Percentiles rank a stretch among this genome's conserved stretches.
Conservation (phyloP, 2,888 invertebrate genomes). For the Portevinia maculata region DNA sequence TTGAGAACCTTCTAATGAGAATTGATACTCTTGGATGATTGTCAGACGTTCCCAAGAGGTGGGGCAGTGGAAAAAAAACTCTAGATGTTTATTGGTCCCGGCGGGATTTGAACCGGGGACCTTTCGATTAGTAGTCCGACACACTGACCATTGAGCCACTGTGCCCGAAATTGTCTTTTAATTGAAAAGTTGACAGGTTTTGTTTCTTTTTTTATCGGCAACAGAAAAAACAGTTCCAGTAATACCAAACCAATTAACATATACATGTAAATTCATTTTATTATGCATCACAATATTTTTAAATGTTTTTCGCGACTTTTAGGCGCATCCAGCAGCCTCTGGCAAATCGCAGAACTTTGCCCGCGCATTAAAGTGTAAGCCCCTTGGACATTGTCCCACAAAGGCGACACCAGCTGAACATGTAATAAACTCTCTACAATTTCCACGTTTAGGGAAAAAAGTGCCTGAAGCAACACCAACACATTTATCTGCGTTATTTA, state of each 20-base stretch:
- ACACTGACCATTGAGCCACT: no score
- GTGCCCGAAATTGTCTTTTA: no score
- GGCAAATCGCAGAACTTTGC: slow-evolving; percentile 34
- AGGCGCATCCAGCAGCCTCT: slow-evolving; percentile 27
- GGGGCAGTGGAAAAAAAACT: no score
- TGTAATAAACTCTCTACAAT: slow-evolving; percentile 31
- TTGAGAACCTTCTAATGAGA: no score
- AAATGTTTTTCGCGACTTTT: not conserved
- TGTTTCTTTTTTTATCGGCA: no score
- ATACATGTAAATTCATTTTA: not conserved
- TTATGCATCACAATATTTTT: not conserved
- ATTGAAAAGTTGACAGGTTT: no score
- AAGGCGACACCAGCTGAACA: slow-evolving; percentile 30
- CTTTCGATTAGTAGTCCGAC: no score
- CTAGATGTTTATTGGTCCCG: no score
- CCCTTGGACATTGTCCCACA: slow-evolving; percentile 31
- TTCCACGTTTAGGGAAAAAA: slow-evolving; percentile 3
- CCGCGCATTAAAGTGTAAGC: slow-evolving; percentile 20
- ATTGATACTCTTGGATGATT: no score
- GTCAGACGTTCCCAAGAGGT: no score
- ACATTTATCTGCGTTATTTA: slow-evolving; percentile 1
- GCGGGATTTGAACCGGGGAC: no score
- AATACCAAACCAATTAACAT: not conserved
- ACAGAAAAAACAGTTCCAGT: no score
- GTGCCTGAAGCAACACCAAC: slow-evolving; percentile 8